Evolutionary conservation across 1,140 invertebrate species (phyloP), one percentile per base, ranked within the genome.

Genomic region (Lineus longissimus): DNA sequence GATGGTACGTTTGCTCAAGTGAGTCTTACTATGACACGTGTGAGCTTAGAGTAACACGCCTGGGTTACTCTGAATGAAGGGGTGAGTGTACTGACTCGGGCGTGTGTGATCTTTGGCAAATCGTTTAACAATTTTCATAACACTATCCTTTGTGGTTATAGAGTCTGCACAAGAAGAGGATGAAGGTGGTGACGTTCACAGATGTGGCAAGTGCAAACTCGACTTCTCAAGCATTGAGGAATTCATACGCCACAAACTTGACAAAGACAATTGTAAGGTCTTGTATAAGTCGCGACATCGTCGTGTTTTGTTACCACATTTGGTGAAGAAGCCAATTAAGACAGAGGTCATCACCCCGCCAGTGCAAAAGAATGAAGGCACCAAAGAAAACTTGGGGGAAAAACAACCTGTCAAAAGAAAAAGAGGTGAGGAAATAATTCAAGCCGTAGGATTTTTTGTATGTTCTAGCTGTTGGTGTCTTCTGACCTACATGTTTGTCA

Each of bases 221-320:
- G 69, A 73, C 17, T 75, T 75, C 58, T 70, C 66, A 19, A 72
- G 64, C 54, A 60, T 76, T 27, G 59, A 68, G 54, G 64, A 68
- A 22, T 76, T 74, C 57, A 59, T 76, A 7, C 67, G 75, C 56
- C 75, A 76, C 61, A 76, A 76, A 58, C 62, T 75, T 13, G 64
- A 69, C 41, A 68, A 76, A 67, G 73, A 76, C 55, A 75, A 73
- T 57, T 74, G 61, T 62, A 72, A 73, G 30, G 65, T 75, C 17
- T 64, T 66, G 2, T 72, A 72, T 27, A 64, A 67, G 36, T 55
- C 63, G 1, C 61, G 64, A 45, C 63, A 73, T 40, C 51, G 66
- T 19, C 40, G 69, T 27, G 45, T 73, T 41, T 63, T 73, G 27
- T 30, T 75, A 2, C 72, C 73, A 23, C 66, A 70, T 31, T 43